Percentiles rank a stretch among this genome's conserved stretches.
Evolutionary conservation across 2,888 invertebrate species (phyloP).

Genomic region (Eupeodes latifasciatus): DNA sequence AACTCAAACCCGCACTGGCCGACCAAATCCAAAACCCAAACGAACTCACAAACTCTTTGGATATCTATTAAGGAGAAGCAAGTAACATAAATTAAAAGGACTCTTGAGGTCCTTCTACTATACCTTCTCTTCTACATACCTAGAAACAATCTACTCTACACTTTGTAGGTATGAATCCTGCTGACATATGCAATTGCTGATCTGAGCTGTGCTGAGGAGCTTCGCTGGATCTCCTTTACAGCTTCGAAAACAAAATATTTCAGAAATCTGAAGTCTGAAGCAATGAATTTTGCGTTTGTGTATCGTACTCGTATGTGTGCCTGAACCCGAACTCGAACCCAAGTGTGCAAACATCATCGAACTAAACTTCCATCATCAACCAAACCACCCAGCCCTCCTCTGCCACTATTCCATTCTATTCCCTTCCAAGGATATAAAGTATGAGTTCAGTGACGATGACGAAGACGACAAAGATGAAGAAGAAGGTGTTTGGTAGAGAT

Average conservation of each 20-base stretch:
- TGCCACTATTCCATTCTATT: no score
- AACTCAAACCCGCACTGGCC: conserved; percentile 22
- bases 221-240: conserved; percentile 15
- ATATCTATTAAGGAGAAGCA: conserved; percentile 56
- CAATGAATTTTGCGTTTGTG: conserved; percentile 4
- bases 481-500: conserved; percentile 75
- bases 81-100: conserved; percentile 74
- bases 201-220: background rate
- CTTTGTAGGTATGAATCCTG: conserved; percentile 29
- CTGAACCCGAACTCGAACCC: background rate
- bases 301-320: background rate
- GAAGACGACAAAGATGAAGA: conserved; percentile 72
- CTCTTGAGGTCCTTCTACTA: conserved; percentile 11
- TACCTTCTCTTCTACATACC: background rate
- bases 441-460: conserved; percentile 55
- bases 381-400: background rate
- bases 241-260: conserved; percentile 47
- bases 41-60: conserved; percentile 37
- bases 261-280: background rate
- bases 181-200: conserved; percentile 72
- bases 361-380: conserved; percentile 6
- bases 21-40: conserved; percentile 33
- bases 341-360: conserved; percentile 42
- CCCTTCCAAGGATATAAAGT: conserved; percentile 14
- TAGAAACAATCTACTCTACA: no score